These are phyloP conservation scores for Eolophus roseicapilla DNA, from an alignment of 2,113 vertebrate genomes.

Conservation along the genomic window DNA sequence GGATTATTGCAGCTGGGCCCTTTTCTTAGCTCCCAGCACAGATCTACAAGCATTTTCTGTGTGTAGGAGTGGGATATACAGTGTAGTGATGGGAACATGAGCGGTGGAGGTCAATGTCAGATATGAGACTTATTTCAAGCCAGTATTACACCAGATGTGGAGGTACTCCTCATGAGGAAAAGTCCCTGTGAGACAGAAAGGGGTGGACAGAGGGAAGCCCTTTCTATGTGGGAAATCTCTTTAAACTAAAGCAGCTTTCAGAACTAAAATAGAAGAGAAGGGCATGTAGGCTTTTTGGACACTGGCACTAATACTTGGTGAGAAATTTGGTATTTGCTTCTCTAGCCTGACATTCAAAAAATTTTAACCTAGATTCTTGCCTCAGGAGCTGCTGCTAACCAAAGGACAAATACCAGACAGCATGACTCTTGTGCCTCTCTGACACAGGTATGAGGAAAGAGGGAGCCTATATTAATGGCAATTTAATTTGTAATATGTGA, in stretches of 20 bases:
- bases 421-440: not conserved
- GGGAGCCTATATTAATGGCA: not conserved
- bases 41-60: not conserved
- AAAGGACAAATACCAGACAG: not conserved
- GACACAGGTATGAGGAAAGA: not conserved
- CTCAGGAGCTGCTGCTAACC: not conserved
- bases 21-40: not conserved
- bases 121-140: not conserved
- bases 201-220: not conserved
- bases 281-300: not conserved
- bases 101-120: not conserved
- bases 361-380: not conserved
- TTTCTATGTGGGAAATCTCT: not conserved
- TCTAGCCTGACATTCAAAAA: not conserved
- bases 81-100: rapidly evolving
- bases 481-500: not conserved
- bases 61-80: no score
- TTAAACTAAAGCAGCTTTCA: not conserved
- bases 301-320: not conserved
- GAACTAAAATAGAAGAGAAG: not conserved
- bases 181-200: not conserved
- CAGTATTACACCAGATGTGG: not conserved
- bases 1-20: not conserved
- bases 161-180: not conserved
- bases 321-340: not conserved